Base-by-base conservation (phyloP, 2,113 vertebrate species). In the Cyphomyrus plagiostoma region DNA sequence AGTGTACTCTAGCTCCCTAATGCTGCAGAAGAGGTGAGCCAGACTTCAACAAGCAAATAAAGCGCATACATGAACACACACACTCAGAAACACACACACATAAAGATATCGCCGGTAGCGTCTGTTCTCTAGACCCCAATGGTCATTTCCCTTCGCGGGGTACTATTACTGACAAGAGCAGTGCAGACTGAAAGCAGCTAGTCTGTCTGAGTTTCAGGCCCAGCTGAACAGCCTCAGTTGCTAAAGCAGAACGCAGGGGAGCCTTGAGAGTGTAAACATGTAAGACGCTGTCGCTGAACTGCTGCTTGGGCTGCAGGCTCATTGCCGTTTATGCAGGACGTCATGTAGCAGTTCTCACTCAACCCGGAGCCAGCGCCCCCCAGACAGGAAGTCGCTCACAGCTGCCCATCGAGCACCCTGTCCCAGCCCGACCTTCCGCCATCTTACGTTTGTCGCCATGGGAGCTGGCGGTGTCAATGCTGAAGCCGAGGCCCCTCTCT, bases 311-410 rank as follows among this genome's bases (percentile, higher is more conserved):
- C 50, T 21, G 50, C 48, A 39, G 15, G 50, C 26, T 42, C 50
- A 87, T 11, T 19, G 10, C 19, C 50, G 15, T 86, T 30, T 30
- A 13, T 86, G 50, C 50, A 19, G 50, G 30, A 19, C n/a, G 0
- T 19, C 23, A 87, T 30, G 48, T 3, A 53, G 30, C 15, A n/a
- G 50, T 87, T 56, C 82, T 84, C 62, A 35, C 10, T 4, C n/a
- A 23, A 52, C 13, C 17, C 26, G 7, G 21, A 52, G 50, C 49
- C 26, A 48, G 50, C 26, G 3, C 30, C 26, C 85, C n/a, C n/a
- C n/a, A 53, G 85, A 35, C 83, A 86, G 83, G 83, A 50, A 86
- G 83, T 23, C 82, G 70, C 70, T 46, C 82, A 45, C 45, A 84
- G 39, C 39, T 46, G n/a, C 45, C 85, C 1, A 0, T 2, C 3